Evolutionary conservation across 2,797 vertebrate species (phyloP).

Genomic region (Esox masquinongy): DNA sequence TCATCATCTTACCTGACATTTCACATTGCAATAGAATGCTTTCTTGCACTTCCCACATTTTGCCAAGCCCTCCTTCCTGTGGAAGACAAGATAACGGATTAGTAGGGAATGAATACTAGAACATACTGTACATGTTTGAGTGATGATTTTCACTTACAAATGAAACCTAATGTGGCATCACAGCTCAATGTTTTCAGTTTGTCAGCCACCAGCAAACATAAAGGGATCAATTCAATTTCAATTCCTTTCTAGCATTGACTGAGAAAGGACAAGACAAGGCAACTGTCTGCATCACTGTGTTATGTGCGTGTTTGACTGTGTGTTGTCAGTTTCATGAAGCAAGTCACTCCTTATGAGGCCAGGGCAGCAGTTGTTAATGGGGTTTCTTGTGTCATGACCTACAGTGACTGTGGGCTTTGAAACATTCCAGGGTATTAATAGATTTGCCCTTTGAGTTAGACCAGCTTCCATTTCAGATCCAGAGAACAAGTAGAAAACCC

Average conservation of each 20-base stretch:
- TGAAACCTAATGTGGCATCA: background rate
- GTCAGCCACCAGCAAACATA: background rate
- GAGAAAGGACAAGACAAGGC: background rate
- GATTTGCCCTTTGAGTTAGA: slow-evolving; percentile 52
- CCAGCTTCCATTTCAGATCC: slow-evolving; percentile 54
- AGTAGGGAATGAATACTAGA: background rate
- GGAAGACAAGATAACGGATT: slow-evolving; percentile 40
- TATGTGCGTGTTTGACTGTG: slow-evolving; percentile 1
- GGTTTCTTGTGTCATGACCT: slow-evolving; percentile 1
- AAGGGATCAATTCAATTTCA: background rate
- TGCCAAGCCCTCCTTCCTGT: slow-evolving; percentile 90
- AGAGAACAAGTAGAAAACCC: slow-evolving; percentile 19
- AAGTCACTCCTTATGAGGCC: slow-evolving; percentile 22
- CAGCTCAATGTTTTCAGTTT: background rate
- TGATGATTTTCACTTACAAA: background rate
- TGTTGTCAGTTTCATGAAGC: slow-evolving; percentile 1
- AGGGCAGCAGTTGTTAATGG: slow-evolving; percentile 47
- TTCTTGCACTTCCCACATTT: slow-evolving; percentile 96
- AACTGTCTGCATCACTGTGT: background rate
- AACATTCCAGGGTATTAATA: slow-evolving; percentile 69
- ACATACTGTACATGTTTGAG: background rate
- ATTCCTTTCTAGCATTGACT: background rate
- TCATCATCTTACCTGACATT: slow-evolving; percentile 86
- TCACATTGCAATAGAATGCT: slow-evolving; percentile 92
- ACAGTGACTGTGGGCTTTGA: slow-evolving; percentile 35